Conservation (phyloP, 2,797 vertebrate genomes). For the Pygocentrus nattereri region DNA sequence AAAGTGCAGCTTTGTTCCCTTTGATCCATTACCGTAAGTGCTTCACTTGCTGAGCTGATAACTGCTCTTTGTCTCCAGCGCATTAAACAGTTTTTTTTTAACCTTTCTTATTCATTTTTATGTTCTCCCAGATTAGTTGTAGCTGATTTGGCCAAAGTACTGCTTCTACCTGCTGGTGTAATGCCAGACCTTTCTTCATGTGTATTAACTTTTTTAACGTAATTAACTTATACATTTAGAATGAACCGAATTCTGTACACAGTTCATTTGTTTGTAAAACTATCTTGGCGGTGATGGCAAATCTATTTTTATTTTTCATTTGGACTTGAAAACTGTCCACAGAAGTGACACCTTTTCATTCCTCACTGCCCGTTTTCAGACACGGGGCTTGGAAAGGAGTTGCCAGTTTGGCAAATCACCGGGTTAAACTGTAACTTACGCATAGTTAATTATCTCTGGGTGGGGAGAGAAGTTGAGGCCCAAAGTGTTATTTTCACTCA, state of each 20-base stretch:
- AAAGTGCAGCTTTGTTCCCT: constrained; percentile 7
- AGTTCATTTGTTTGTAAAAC: not conserved
- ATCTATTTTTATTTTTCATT: not conserved
- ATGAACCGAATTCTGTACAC: not conserved
- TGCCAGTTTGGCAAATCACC: constrained; percentile 47
- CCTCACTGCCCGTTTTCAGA: constrained; percentile 20
- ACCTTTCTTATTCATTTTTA: too few species aligned
- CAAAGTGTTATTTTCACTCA: constrained; percentile 51
- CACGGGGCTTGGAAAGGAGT: constrained; percentile 40
- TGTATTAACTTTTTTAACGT: not conserved
- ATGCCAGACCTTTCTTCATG: not conserved
- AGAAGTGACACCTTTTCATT: not conserved
- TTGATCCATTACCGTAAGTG: constrained; percentile 23
- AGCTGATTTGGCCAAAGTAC: not conserved
- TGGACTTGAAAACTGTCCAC: not conserved
- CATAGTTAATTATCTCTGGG: constrained; percentile 58
- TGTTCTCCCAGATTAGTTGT: too few species aligned
- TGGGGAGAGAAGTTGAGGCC: constrained; percentile 46
- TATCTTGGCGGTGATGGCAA: not conserved
- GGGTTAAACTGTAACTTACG: constrained; percentile 45
- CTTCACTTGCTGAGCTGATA: not conserved
- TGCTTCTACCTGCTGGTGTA: too few species aligned
- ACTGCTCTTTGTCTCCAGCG: not conserved
- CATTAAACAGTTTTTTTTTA: too few species aligned
- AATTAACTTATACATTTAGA: too few species aligned